Base-by-base conservation (phyloP, 2,888 invertebrate genomes). In the Cantharis rufa region DNA sequence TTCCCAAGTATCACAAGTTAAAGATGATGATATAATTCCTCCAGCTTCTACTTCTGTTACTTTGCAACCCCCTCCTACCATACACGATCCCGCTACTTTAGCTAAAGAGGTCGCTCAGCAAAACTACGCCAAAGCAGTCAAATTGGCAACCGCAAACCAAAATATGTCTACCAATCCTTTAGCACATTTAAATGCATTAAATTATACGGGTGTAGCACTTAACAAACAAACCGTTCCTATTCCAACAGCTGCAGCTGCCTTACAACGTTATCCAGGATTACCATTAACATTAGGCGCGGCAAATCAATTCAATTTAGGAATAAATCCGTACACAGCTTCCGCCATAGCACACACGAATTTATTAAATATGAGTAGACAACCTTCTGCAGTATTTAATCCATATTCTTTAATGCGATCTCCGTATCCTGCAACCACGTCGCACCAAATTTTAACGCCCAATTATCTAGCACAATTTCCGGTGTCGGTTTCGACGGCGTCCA, bases 21-120 rank as follows among this genome's bases (percentile, higher is more conserved):
- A 76, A 78, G 81, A 81, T 79, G 80, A 77, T 63, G 75, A 80
- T 71, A 62, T 77, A 70, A 18, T 79, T 69, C 66, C 78, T 71
- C 78, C 79, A 66, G 79, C 78, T 78, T 79, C 80, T 72, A 83
- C 82, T 24, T 81, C 84, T 75, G 70, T 81, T 77, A 78, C 83
- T 79, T 69, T 84, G 73, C 48, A 48, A 48, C 80, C 86, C 82
- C 77, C 81, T 66, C 83, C 85, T 32, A 82, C 84, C 62, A 83
- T 85, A 82, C 89, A 90, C 76, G 92, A 93, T 87, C 90, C 93
- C 24, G 93, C 92, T 71, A 89, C 93, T 66, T 87, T 94, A 80
- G 95, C 95, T 84, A 95, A 95, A 86, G 95, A 95, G 85, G 94
- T 94, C 80, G 95, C 95, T 62, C 95, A 95, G 86, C 95, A 95